phyloP scores from a whole-genome alignment of 2,113 vertebrate genomes.

The Lynx canadensis region DNA sequence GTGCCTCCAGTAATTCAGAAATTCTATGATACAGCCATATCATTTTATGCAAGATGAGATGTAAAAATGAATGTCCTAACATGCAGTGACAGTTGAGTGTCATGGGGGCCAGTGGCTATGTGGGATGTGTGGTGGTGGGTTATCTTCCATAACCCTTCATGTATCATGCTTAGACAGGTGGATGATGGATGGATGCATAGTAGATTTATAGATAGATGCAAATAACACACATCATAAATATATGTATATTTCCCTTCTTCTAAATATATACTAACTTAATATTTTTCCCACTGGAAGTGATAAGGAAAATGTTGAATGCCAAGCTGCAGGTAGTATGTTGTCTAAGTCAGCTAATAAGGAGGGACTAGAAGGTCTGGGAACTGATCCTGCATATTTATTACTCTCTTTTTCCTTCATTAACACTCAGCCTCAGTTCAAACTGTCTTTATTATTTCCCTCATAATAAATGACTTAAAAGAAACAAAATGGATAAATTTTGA shows the following conservation, averaged over 20 bases:
- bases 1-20: neutral
- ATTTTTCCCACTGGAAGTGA: neutral
- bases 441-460: neutral
- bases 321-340: neutral
- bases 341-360: neutral
- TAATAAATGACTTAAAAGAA: neutral
- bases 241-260: neutral
- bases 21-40: neutral
- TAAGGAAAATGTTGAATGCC: neutral
- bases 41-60: neutral
- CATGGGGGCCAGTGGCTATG: neutral
- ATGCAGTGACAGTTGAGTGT: neutral
- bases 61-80: neutral
- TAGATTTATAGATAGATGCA: neutral
- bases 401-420: neutral
- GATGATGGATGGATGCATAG: neutral
- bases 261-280: neutral
- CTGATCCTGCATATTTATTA: neutral
- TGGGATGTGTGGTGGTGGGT: rapidly evolving
- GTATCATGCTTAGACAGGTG: neutral
- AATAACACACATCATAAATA: neutral
- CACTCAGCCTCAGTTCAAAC: neutral
- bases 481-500: neutral
- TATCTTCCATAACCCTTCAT: neutral
- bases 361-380: neutral